phyloP scores from a whole-genome alignment of 2,888 invertebrate genomes.

The Apodemia zela region DNA sequence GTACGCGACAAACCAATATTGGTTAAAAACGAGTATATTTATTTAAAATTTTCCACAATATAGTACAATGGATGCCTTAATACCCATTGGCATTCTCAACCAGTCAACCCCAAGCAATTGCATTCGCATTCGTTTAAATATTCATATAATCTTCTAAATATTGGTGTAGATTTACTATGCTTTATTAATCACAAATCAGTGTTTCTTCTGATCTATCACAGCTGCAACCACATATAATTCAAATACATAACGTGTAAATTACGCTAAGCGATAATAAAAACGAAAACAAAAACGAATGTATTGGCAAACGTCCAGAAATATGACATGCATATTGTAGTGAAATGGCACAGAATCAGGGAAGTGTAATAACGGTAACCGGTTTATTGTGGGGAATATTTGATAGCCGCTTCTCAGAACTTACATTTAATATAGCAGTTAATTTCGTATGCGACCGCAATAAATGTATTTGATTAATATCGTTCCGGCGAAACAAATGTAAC shows the following conservation, averaged over 20 bases:
- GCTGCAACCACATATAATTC: conserved; percentile 8
- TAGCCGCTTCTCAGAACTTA: conserved; percentile 67
- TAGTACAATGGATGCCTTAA: too few relatives aligned
- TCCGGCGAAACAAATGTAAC: conserved; percentile 68
- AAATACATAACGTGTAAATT: conserved; percentile 15
- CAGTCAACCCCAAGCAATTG: too few relatives aligned
- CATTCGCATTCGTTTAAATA: background rate
- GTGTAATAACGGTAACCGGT: conserved; percentile 56
- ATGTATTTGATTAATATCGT: conserved; percentile 74
- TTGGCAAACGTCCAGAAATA: conserved; percentile 66
- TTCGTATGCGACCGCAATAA: conserved; percentile 67
- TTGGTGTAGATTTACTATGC: background rate
- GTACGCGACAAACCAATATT: too few relatives aligned
- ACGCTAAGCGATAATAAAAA: conserved; percentile 12
- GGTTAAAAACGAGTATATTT: too few relatives aligned
- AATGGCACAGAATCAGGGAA: conserved; percentile 54
- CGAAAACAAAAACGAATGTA: conserved; percentile 34
- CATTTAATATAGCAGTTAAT: conserved; percentile 70
- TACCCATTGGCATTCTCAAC: too few relatives aligned
- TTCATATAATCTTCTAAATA: background rate
- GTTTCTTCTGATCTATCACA: conserved; percentile 7
- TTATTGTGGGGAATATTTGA: conserved; percentile 76
- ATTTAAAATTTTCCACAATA: too few relatives aligned
- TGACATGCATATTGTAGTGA: conserved; percentile 51
- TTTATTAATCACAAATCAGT: conserved; percentile 21